Conservation (phyloP, 2,888 invertebrate species). For the Microplitis deprimator region DNA sequence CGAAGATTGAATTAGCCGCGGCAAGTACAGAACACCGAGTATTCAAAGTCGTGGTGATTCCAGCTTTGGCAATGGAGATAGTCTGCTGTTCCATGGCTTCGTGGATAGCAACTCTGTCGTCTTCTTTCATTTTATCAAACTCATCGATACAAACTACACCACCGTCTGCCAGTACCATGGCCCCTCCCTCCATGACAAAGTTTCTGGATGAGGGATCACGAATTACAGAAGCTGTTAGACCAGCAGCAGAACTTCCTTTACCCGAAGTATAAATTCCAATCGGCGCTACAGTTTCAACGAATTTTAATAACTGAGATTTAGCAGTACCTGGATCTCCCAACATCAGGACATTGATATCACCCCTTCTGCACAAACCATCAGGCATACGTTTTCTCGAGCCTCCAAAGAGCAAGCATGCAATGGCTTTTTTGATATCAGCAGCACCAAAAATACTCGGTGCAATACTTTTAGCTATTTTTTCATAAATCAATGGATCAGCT, state of each 20-base stretch:
- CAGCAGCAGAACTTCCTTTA: slow-evolving; percentile 99
- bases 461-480: slow-evolving; percentile 89
- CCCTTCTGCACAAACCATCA: slow-evolving; percentile 94
- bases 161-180: slow-evolving; percentile 99
- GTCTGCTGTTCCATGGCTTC: slow-evolving; percentile 99
- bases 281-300: slow-evolving; percentile 95
- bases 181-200: slow-evolving; percentile 98
- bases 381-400: slow-evolving; percentile 91
- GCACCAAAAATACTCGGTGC: slow-evolving; percentile 98
- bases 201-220: slow-evolving; percentile 93
- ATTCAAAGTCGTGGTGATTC: slow-evolving; percentile 98
- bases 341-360: slow-evolving; percentile 95
- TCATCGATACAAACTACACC: slow-evolving; percentile 99
- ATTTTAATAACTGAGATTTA: slow-evolving; percentile 98
- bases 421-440: slow-evolving; percentile 95
- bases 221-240: slow-evolving; percentile 97
- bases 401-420: slow-evolving; percentile 95
- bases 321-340: slow-evolving; percentile 99
- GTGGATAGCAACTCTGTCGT: slow-evolving; percentile 98
- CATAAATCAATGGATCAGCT: slow-evolving; percentile 88
- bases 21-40: slow-evolving; percentile 99
- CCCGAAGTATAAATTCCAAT: slow-evolving; percentile 98
- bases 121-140: slow-evolving; percentile 99
- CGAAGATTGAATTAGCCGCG: slow-evolving; percentile 98
- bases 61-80: slow-evolving; percentile 99